Evolutionary conservation across 2,888 invertebrate species (phyloP).

Genomic region (Exephanes ischioxanthus): DNA sequence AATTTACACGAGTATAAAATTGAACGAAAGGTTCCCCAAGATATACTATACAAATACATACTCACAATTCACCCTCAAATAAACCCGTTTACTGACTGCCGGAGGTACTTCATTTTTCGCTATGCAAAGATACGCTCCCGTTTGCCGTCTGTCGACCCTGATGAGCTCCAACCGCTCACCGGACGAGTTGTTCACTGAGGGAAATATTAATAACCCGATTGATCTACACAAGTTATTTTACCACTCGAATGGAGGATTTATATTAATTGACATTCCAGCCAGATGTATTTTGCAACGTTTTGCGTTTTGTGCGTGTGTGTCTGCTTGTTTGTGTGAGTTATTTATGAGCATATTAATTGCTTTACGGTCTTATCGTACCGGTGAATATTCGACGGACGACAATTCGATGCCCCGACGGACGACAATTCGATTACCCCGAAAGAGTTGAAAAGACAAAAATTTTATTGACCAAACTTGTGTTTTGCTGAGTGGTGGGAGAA

Average conservation of each 20-base stretch:
- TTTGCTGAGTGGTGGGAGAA: slow-evolving; percentile 26
- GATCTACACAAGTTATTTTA: slow-evolving; percentile 80
- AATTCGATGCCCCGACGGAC: neutral
- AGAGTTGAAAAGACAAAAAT: slow-evolving; percentile 68
- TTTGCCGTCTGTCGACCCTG: slow-evolving; percentile 89
- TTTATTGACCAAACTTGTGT: slow-evolving; percentile 5
- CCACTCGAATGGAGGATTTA: slow-evolving; percentile 58
- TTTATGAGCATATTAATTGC: neutral
- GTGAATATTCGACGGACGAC: neutral
- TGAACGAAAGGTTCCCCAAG: neutral
- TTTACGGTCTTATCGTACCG: neutral
- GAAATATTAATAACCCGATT: slow-evolving; percentile 74
- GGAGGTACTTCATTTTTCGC: slow-evolving; percentile 91
- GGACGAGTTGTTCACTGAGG: slow-evolving; percentile 87
- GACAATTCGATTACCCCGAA: neutral
- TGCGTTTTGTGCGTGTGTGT: neutral
- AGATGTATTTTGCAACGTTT: neutral
- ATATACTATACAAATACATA: slow-evolving; percentile 76
- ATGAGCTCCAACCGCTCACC: slow-evolving; percentile 89
- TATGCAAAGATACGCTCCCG: slow-evolving; percentile 92
- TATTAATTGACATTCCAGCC: neutral
- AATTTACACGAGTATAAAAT: slow-evolving; percentile 5
- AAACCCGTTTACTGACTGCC: slow-evolving; percentile 87
- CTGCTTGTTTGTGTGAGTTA: neutral
- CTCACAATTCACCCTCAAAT: slow-evolving; percentile 90